phyloP scores from a whole-genome alignment of 2,888 invertebrate genomes.

The Sylvicola fuscatus region DNA sequence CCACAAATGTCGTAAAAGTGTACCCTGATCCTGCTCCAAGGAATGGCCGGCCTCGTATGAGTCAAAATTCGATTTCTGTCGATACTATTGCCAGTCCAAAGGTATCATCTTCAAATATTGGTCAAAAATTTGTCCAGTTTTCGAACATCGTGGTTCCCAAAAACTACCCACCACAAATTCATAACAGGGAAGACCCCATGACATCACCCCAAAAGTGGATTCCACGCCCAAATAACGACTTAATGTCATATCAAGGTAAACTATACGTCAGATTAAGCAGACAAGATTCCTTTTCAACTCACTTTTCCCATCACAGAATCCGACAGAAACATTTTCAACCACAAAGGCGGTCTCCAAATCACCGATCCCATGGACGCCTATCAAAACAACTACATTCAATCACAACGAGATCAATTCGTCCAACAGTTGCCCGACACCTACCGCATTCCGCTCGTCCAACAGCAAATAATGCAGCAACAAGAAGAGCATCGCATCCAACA shows the following conservation, averaged over 20 bases:
- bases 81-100: no score
- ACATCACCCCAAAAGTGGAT: constrained; percentile 10
- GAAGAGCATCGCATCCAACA: neutral
- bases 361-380: constrained; percentile 12
- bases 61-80: no score
- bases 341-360: constrained; percentile 43
- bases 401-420: constrained; percentile 16
- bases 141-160: no score
- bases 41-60: no score
- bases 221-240: constrained; percentile 14
- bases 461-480: constrained; percentile 7
- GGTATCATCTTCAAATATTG: no score
- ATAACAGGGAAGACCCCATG: constrained; percentile 22
- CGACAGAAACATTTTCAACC: constrained; percentile 47
- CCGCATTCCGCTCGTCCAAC: constrained; percentile 7
- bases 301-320: constrained; percentile 17
- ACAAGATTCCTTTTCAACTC: no score
- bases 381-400: constrained; percentile 5
- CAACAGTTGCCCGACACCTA: constrained; percentile 9
- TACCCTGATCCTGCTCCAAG: neutral
- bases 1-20: no score
- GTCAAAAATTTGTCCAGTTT: no score
- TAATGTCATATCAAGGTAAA: no score
- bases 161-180: neutral
- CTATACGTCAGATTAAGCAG: no score